phyloP scores from a whole-genome alignment of 2,888 invertebrate species.

The Metalampra italica region DNA sequence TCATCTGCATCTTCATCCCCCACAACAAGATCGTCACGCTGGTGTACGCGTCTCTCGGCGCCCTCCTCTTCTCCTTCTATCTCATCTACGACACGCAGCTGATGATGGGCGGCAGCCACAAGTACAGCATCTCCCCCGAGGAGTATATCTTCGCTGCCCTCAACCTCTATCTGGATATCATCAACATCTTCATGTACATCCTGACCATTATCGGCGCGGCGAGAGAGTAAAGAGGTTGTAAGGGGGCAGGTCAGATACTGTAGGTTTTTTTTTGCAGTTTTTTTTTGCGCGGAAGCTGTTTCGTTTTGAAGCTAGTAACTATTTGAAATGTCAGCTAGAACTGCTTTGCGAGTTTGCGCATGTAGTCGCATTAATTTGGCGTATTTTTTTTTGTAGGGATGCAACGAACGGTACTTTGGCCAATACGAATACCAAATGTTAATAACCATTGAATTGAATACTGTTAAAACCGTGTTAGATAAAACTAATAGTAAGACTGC shows the following conservation, averaged over 20 bases:
- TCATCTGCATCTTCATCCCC: slow-evolving; percentile 84
- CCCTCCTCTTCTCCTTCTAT: slow-evolving; percentile 92
- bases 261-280: not conserved
- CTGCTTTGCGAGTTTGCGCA: no score
- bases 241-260: not conserved
- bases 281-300: no score
- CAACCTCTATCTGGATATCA: slow-evolving; percentile 92
- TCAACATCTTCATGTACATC: slow-evolving; percentile 94
- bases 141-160: slow-evolving; percentile 96
- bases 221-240: slow-evolving; percentile 39
- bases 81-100: slow-evolving; percentile 95
- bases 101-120: slow-evolving; percentile 95
- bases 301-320: no score
- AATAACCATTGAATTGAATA: no score
- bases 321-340: no score
- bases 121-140: slow-evolving; percentile 93
- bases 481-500: no score
- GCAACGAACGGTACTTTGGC: no score
- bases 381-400: no score
- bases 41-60: slow-evolving; percentile 92
- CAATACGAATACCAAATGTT: no score
- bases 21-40: slow-evolving; percentile 79
- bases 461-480: no score
- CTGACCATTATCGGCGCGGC: slow-evolving; percentile 84
- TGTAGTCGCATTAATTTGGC: no score